Evolutionary conservation across 2,797 vertebrate species (phyloP).

Genomic region (Enteromius anoplus): DNA sequence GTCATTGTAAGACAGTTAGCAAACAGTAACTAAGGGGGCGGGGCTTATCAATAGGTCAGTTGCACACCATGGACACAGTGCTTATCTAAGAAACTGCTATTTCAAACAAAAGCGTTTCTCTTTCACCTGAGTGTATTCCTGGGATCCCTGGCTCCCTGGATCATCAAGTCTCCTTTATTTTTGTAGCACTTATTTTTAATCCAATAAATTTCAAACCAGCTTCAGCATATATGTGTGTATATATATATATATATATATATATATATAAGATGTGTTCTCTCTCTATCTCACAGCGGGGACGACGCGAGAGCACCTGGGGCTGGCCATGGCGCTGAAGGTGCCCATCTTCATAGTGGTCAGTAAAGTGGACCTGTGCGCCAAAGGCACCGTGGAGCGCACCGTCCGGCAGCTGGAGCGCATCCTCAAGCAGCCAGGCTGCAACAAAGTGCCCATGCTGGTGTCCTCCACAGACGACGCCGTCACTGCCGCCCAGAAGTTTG

Average conservation of each 20-base stretch:
- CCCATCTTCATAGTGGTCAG: slow-evolving; percentile 89
- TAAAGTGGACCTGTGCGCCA: slow-evolving; percentile 86
- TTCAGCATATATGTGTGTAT: too few relatives aligned
- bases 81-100: background rate
- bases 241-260: too few relatives aligned
- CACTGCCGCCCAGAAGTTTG: slow-evolving; percentile 87
- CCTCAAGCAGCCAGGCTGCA: slow-evolving; percentile 88
- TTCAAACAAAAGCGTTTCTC: background rate
- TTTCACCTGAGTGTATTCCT: background rate
- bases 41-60: too few relatives aligned
- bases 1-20: too few relatives aligned
- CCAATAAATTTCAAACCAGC: too few relatives aligned
- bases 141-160: background rate
- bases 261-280: background rate
- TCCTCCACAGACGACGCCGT: slow-evolving; percentile 83
- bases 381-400: slow-evolving; percentile 83
- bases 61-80: background rate
- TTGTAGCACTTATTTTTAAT: background rate
- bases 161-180: background rate
- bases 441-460: slow-evolving; percentile 85
- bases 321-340: slow-evolving; percentile 87
- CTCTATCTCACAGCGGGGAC: slow-evolving; percentile 76
- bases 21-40: too few relatives aligned
- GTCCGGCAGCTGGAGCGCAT: slow-evolving; percentile 86
- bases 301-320: slow-evolving; percentile 85